Conservation (phyloP, 2,797 vertebrate genomes). For the Tenualosa thibaudeaui region DNA sequence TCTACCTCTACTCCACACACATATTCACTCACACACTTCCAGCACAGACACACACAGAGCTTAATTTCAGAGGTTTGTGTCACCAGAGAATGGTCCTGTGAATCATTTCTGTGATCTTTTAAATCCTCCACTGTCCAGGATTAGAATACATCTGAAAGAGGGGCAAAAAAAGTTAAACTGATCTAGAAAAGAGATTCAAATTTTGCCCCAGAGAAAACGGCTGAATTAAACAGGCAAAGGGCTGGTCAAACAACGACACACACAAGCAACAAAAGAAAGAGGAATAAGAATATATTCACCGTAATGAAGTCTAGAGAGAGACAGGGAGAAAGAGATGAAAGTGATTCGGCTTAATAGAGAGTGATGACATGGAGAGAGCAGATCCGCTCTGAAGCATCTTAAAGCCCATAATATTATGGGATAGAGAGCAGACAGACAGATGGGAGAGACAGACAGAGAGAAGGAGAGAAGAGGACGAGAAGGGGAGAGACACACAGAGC, state of each 20-base stretch:
- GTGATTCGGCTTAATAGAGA: no score
- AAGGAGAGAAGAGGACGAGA: not conserved
- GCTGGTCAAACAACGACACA: no score
- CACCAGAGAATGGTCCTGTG: not conserved
- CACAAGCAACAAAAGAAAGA: not conserved
- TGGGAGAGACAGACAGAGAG: not conserved
- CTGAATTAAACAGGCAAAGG: not conserved
- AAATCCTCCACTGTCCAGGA: not conserved
- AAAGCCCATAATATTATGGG: not conserved
- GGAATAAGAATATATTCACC: no score
- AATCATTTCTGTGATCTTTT: not conserved
- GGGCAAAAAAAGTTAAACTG: not conserved
- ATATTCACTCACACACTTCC: not conserved
- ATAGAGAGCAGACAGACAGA: not conserved
- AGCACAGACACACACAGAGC: not conserved
- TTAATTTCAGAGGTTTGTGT: not conserved
- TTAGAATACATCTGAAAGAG: not conserved
- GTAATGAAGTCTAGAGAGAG: no score
- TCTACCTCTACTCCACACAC: not conserved
- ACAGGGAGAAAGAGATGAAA: not conserved
- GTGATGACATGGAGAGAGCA: not conserved
- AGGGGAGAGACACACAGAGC: not conserved
- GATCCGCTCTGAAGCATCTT: no score
- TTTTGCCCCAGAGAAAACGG: not conserved
- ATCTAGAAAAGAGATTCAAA: not conserved